These are phyloP conservation scores for Drosophila sp. DNA, from an alignment of 1,140 invertebrate species.

Conservation along the genomic window DNA sequence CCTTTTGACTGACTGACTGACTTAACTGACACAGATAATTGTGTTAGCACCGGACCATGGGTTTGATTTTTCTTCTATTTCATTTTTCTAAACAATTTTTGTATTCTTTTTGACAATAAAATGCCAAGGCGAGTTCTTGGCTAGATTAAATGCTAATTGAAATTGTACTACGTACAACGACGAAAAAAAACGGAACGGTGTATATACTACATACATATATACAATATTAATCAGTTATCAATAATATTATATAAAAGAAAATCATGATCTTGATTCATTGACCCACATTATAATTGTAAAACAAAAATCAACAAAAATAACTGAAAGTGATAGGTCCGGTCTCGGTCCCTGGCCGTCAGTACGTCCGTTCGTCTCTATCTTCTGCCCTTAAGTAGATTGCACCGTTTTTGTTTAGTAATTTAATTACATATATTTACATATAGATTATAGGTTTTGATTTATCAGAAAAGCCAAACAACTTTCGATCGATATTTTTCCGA, in stretches of 20 bases:
- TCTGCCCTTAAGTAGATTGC: neutral
- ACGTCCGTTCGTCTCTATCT: neutral
- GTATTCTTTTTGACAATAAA: constrained; percentile 45
- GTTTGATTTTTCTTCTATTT: constrained; percentile 18
- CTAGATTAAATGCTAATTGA: constrained; percentile 67
- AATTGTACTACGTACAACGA: constrained; percentile 30
- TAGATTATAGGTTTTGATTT: neutral
- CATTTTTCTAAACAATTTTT: constrained; percentile 18
- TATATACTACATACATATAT: neutral
- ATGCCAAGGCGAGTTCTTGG: constrained; percentile 58
- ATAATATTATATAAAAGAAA: constrained; percentile 21
- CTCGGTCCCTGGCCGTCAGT: no score
- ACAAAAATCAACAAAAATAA: neutral
- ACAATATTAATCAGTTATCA: constrained; percentile 34
- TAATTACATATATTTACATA: neutral
- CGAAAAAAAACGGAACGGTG: neutral
- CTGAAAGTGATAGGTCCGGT: neutral
- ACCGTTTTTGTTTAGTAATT: neutral
- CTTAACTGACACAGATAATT: constrained; percentile 52
- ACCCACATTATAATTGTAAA: constrained; percentile 51
- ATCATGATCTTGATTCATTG: constrained; percentile 60
- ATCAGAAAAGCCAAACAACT: neutral
- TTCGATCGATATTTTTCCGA: neutral
- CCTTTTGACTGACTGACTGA: neutral
- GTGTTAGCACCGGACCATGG: constrained; percentile 50